phyloP scores from a whole-genome alignment of 2,888 invertebrate genomes.

The Alcis repandata region DNA sequence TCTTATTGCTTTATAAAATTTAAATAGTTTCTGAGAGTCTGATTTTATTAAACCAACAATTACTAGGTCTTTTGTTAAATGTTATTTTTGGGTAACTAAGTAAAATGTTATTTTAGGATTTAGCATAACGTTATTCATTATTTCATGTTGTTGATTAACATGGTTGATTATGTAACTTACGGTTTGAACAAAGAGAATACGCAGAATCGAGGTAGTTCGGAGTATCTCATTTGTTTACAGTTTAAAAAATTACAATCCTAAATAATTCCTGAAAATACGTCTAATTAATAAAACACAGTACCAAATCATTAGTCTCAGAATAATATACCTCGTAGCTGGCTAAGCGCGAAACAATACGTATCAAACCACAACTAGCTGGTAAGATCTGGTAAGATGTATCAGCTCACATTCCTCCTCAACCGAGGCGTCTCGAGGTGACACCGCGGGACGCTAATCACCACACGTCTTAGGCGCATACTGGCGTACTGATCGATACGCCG shows the following conservation, averaged over 20 bases:
- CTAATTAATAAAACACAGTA: too few relatives aligned
- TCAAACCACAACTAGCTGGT: neutral
- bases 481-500: conserved; percentile 12
- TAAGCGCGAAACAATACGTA: neutral
- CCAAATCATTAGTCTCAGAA: too few relatives aligned
- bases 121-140: neutral
- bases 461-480: neutral
- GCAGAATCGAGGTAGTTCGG: too few relatives aligned
- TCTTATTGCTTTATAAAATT: neutral
- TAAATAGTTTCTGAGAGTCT: neutral
- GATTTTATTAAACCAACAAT: neutral
- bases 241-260: too few relatives aligned
- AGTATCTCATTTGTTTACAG: too few relatives aligned
- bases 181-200: too few relatives aligned
- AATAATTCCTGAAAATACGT: too few relatives aligned
- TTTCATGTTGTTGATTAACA: neutral
- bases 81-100: too few relatives aligned
- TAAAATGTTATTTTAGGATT: neutral
- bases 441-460: neutral
- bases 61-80: neutral
- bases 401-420: neutral
- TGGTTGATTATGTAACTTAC: neutral
- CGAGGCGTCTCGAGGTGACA: neutral
- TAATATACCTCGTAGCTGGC: too few relatives aligned
- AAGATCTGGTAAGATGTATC: neutral